Evolutionary conservation across 2,888 invertebrate genomes (phyloP), one percentile per base, ranked within the genome.

Genomic region (Coronaproctus castanopsis): DNA sequence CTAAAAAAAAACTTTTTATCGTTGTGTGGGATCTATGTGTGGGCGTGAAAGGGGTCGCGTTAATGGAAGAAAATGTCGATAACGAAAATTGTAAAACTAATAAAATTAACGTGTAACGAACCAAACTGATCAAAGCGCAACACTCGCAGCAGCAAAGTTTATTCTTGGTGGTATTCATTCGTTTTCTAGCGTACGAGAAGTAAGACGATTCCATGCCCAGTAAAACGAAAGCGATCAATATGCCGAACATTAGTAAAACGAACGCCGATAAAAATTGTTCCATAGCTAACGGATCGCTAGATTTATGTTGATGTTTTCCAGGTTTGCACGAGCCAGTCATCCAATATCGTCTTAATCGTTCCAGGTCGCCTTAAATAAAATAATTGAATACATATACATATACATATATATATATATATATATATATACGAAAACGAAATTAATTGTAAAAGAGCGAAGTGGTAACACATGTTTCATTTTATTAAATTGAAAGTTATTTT

Each of bases 251-350:
- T 59, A 98, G 79, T 63, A 98, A 79, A 61, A 97, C 78, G 74
- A 97, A 98, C 56, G 97, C 97, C 63, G 92, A 92, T 70, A 96
- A 82, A 75, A 98, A 98, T 77, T 98, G 97, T 73, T 91, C 90
- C 65, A 90, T 76, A 10, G 90, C 90, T 66, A 91, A 74, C 2
- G 90, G 87, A 73, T 90, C 91, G 61, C 88, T 89, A 62, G 87
- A 87, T 73, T 88, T 87, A 70, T 90, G 86, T 71, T 90, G 85
- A 71, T 91, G 85, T 70, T 88, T 89, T 64, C 90, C 89, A 1
- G 88, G 88, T 67, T 89, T 85, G 71, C 95, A 96, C 1, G 91
- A 87, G 48, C 97, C 95, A 0, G 95, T 92, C 83, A 97, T 87
- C 97, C 97, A 97, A 71, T 88, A 90, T 73, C 87, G 84, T 67